phyloP scores from a whole-genome alignment of 2,888 invertebrate species.

The Apodemia duryi region DNA sequence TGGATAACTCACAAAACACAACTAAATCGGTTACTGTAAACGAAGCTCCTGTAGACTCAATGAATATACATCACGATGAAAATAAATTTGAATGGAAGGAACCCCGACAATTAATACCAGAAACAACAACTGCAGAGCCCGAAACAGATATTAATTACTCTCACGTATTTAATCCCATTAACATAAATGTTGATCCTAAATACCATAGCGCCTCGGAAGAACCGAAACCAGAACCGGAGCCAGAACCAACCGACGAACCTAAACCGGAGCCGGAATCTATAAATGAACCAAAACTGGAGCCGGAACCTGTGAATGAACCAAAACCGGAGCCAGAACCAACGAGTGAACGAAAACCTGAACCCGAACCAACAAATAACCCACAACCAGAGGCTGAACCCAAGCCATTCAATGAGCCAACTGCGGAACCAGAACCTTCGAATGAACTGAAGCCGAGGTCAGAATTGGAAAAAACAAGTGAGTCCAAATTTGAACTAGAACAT shows the following conservation, averaged over 20 bases:
- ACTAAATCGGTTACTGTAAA: slow-evolving; percentile 24
- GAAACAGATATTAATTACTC: slow-evolving; percentile 34
- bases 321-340: slow-evolving; percentile 32
- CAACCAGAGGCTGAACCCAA: slow-evolving; percentile 42
- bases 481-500: slow-evolving; percentile 52
- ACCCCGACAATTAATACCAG: slow-evolving; percentile 38
- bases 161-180: slow-evolving; percentile 28
- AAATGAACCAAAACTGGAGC: slow-evolving; percentile 29
- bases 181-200: slow-evolving; percentile 36
- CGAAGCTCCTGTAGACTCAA: slow-evolving; percentile 24
- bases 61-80: slow-evolving; percentile 41
- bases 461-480: slow-evolving; percentile 49
- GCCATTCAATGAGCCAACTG: slow-evolving; percentile 34
- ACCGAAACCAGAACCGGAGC: slow-evolving; percentile 34
- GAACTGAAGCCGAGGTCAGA: slow-evolving; percentile 56
- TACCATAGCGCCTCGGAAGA: slow-evolving; percentile 31
- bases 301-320: slow-evolving; percentile 30
- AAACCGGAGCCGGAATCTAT: slow-evolving; percentile 38
- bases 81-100: slow-evolving; percentile 56
- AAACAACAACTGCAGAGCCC: slow-evolving; percentile 33
- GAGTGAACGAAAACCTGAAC: slow-evolving; percentile 33
- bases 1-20: neutral
- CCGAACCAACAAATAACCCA: slow-evolving; percentile 37
- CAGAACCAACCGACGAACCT: slow-evolving; percentile 31
- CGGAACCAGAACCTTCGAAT: slow-evolving; percentile 17